Conservation (phyloP, 2,888 invertebrate genomes). For the Eilema caniola region DNA sequence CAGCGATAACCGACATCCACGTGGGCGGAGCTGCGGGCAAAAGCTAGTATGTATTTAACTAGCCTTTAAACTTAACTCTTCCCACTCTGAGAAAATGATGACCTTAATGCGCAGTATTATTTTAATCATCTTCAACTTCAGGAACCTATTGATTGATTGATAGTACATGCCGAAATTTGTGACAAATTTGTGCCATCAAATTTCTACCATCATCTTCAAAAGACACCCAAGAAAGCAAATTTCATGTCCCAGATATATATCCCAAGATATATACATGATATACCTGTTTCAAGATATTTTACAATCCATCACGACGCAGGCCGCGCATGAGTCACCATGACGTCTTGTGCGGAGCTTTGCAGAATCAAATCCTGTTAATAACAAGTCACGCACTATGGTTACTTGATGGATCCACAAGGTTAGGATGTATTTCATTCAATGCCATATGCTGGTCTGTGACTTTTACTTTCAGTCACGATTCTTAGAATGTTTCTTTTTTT, state of each 20-base stretch:
- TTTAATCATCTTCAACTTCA: background rate
- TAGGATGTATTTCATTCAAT: constrained; percentile 44
- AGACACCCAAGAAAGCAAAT: no score
- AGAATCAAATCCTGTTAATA: constrained; percentile 41
- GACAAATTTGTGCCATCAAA: no score
- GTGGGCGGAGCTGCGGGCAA: no score
- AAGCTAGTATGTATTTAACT: no score
- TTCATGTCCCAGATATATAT: no score
- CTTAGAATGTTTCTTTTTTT: constrained; percentile 21
- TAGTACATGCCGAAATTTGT: no score
- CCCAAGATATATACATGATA: background rate
- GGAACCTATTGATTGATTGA: background rate
- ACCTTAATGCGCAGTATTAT: background rate
- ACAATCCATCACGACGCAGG: constrained; percentile 20
- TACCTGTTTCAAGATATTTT: constrained; percentile 15
- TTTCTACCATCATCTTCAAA: no score
- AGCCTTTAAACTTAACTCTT: background rate
- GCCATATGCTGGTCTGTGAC: constrained; percentile 35
- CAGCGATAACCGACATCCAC: no score
- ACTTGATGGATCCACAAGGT: constrained; percentile 48
- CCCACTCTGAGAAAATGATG: background rate
- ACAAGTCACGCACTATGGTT: constrained; percentile 43
- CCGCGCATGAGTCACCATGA: constrained; percentile 36
- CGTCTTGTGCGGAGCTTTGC: constrained; percentile 32
- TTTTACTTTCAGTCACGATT: constrained; percentile 50